Conservation (phyloP, 2,113 vertebrate species). For the Hemicordylus capensis region DNA sequence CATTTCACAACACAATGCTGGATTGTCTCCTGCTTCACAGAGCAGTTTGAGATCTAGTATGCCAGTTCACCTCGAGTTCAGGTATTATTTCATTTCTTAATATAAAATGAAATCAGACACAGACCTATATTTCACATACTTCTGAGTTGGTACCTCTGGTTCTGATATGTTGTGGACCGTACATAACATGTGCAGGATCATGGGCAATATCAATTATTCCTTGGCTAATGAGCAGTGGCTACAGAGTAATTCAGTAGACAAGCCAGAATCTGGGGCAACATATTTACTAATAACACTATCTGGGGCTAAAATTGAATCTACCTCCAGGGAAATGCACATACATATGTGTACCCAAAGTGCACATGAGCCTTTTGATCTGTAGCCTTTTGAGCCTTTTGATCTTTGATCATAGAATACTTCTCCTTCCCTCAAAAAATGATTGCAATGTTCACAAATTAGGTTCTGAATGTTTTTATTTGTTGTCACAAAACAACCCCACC, state of each 20-base stretch:
- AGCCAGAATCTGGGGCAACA: neutral
- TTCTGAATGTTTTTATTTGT: neutral
- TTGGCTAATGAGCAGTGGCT: neutral
- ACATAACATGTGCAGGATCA: too few species aligned
- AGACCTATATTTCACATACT: too few species aligned
- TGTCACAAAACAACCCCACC: constrained; percentile 11
- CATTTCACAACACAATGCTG: too few species aligned
- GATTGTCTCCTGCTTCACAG: too few species aligned
- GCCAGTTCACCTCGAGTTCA: too few species aligned
- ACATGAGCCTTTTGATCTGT: constrained; percentile 13
- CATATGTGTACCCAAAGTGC: neutral
- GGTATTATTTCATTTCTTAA: too few species aligned
- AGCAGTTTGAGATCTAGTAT: too few species aligned
- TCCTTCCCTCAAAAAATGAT: neutral
- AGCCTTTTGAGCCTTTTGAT: too few species aligned
- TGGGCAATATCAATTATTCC: neutral
- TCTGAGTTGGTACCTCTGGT: too few species aligned
- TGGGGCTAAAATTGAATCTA: neutral
- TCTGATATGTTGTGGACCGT: too few species aligned
- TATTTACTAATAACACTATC: too few species aligned
- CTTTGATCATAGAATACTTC: constrained; percentile 5
- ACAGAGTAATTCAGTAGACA: neutral
- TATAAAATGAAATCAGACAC: too few species aligned
- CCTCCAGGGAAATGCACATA: neutral
- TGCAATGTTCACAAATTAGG: neutral